Evolutionary conservation across 2,113 vertebrate genomes (phyloP).

Genomic region (Barnardius zonarius): DNA sequence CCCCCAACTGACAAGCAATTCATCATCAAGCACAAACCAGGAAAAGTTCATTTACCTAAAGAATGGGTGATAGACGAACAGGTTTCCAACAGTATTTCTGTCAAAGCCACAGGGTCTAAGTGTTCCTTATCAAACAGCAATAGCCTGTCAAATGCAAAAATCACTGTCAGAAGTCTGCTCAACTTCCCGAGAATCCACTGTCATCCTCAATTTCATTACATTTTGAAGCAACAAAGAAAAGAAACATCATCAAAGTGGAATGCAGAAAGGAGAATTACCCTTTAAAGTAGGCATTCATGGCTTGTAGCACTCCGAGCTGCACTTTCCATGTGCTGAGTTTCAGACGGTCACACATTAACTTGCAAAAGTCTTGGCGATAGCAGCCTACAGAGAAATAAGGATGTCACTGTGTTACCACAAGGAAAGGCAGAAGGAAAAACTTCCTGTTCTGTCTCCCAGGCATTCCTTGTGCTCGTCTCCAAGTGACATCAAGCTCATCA

Average conservation of each 20-base stretch:
- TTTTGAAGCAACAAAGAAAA: neutral
- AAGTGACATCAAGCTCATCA: neutral
- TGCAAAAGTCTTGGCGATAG: conserved; percentile 87
- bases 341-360: conserved; percentile 88
- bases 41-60: conserved; percentile 78
- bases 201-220: neutral
- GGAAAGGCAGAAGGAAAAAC: neutral
- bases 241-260: neutral
- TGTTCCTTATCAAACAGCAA: conserved; percentile 86
- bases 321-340: conserved; percentile 96
- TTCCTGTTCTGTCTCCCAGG: neutral
- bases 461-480: neutral
- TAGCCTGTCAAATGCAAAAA: conserved; percentile 75
- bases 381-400: conserved; percentile 69
- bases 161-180: neutral
- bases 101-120: conserved; percentile 77
- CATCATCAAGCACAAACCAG: neutral
- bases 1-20: neutral
- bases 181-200: neutral
- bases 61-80: conserved; percentile 88
- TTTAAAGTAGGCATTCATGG: conserved; percentile 91
- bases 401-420: neutral
- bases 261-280: conserved; percentile 74
- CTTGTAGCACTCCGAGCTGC: conserved; percentile 87
- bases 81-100: conserved; percentile 88